Conservation (phyloP, 2,113 vertebrate species). For the Tupaia tana region DNA sequence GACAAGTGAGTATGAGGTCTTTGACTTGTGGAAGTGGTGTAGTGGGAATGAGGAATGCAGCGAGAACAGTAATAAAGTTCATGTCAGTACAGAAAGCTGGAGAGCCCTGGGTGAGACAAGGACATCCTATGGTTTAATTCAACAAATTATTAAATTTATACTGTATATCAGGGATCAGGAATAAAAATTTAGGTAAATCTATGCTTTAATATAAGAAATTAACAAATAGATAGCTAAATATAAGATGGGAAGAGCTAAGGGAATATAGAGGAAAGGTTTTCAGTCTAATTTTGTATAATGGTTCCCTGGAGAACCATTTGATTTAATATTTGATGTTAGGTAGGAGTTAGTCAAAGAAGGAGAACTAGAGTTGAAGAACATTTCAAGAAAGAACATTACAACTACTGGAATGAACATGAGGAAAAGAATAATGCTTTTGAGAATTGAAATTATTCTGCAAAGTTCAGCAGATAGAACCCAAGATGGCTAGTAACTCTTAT, state of each 20-base stretch:
- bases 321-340: not conserved
- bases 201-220: not conserved
- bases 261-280: not conserved
- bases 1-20: conserved; percentile 86
- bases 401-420: not conserved
- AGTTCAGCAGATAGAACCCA: not conserved
- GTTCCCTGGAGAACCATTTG: not conserved
- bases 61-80: not conserved
- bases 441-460: not conserved
- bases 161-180: not conserved
- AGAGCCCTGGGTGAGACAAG: not conserved
- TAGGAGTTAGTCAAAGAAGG: not conserved
- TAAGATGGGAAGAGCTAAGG: not conserved
- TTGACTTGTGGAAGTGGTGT: not conserved
- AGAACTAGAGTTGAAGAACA: not conserved
- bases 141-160: not conserved
- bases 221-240: not conserved
- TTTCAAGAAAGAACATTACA: not conserved
- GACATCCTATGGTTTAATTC: not conserved
- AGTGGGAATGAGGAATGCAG: not conserved
- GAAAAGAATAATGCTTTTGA: not conserved
- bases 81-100: not conserved
- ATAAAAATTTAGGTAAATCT: not conserved
- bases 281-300: not conserved
- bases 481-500: not conserved